phyloP scores from a whole-genome alignment of 1,140 invertebrate genomes.

The Cotesia typhae region DNA sequence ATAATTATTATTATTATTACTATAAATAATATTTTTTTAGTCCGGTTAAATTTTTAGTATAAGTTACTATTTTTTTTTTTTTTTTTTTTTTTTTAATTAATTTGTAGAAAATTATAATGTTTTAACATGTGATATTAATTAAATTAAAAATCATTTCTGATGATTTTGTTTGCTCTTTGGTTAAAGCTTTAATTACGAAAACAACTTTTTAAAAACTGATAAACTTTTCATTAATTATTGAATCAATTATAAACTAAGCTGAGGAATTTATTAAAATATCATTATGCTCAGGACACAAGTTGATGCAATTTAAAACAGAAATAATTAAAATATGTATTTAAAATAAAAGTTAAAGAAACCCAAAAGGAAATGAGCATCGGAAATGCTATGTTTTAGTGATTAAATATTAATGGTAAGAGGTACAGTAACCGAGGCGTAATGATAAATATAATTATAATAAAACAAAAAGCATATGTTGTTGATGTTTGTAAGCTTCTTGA shows the following conservation, averaged over 20 bases:
- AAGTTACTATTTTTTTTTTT: not conserved
- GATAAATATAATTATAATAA: constrained; percentile 36
- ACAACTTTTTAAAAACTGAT: too few species aligned
- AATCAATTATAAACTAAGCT: constrained; percentile 7
- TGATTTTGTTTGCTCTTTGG: too few species aligned
- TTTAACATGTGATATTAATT: too few species aligned
- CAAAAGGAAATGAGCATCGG: constrained; percentile 32
- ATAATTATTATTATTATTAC: not conserved
- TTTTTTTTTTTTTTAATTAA: too few species aligned
- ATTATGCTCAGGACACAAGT: constrained; percentile 47
- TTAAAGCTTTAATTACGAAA: too few species aligned
- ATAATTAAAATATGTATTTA: constrained; percentile 42
- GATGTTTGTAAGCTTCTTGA: constrained; percentile 63
- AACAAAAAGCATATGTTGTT: constrained; percentile 55
- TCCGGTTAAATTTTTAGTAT: not conserved
- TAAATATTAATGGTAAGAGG: constrained; percentile 26
- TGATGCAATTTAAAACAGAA: constrained; percentile 31
- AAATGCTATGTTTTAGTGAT: constrained; percentile 22
- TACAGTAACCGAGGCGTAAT: constrained; percentile 9
- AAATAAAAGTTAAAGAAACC: constrained; percentile 37
- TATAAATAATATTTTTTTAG: not conserved
- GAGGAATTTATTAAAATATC: not conserved
- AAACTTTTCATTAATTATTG: not conserved
- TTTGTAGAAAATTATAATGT: too few species aligned
- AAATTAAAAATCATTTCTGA: too few species aligned